Evolutionary conservation across 1,140 invertebrate species (phyloP).

Genomic region (Gryllus bimaculatus): DNA sequence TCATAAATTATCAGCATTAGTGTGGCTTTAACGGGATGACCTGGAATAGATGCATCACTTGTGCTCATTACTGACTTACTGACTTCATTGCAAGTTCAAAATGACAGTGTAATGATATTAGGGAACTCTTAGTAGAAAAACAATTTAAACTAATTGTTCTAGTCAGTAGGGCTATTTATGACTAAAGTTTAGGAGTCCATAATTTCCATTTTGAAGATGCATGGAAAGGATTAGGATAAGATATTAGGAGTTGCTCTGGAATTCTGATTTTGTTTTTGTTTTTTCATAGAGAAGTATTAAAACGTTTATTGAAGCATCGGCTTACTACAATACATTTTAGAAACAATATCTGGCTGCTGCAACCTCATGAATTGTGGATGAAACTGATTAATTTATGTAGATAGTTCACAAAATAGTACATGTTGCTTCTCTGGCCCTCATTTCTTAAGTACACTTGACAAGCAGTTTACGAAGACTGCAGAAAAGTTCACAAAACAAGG

Average conservation of each 20-base stretch:
- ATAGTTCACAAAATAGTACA: background rate
- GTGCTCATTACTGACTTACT: no score
- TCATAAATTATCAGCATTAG: no score
- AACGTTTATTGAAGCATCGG: background rate
- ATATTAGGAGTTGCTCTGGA: background rate
- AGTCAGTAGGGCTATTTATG: background rate
- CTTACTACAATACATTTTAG: background rate
- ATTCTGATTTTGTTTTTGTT: background rate
- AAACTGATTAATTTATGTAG: background rate
- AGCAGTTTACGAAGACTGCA: background rate
- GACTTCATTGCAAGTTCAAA: no score
- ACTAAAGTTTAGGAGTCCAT: background rate
- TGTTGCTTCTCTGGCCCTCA: background rate
- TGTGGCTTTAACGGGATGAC: no score
- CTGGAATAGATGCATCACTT: no score
- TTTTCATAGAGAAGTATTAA: slow-evolving; percentile 2
- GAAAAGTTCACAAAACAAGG: no score
- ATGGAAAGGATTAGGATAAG: background rate
- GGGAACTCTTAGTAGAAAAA: no score
- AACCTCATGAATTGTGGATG: background rate
- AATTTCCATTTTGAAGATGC: background rate
- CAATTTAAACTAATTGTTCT: background rate
- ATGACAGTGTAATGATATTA: no score
- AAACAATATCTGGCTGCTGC: background rate
- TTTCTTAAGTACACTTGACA: background rate